These are phyloP conservation scores for Oryzias sinensis DNA, from an alignment of 2,797 vertebrate species.

Conservation along the genomic window DNA sequence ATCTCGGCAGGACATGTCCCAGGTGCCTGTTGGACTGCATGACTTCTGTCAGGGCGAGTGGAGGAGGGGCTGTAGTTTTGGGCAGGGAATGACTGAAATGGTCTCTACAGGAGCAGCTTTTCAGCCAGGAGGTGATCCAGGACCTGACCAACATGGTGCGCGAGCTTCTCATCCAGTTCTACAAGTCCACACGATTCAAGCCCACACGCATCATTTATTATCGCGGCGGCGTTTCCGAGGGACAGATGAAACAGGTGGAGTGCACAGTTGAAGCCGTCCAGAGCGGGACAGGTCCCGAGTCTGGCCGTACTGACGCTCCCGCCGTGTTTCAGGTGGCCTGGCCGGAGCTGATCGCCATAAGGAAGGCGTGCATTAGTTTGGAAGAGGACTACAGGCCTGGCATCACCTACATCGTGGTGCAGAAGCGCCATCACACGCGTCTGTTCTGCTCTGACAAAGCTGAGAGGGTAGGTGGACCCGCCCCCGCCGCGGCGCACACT, in stretches of 20 bases:
- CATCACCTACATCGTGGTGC: conserved; percentile 98
- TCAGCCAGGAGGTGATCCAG: conserved; percentile 97
- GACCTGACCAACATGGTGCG: conserved; percentile 98
- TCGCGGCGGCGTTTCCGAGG: conserved; percentile 95
- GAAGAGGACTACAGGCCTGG: conserved; percentile 98
- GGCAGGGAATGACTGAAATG: neutral
- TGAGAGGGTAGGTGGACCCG: conserved; percentile 84
- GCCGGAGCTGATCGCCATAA: conserved; percentile 97
- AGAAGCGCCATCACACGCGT: conserved; percentile 97
- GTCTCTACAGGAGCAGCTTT: conserved; percentile 86
- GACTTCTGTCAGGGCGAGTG: neutral
- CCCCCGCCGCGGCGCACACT: too few species aligned
- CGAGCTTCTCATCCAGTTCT: conserved; percentile 97
- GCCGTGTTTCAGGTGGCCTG: conserved; percentile 86
- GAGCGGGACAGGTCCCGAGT: neutral
- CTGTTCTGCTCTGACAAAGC: conserved; percentile 98
- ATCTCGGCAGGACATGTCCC: conserved; percentile 93
- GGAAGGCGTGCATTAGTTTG: conserved; percentile 97
- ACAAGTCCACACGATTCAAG: conserved; percentile 98
- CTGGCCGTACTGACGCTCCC: too few species aligned
- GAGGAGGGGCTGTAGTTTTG: neutral
- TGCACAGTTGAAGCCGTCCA: neutral
- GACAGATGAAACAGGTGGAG: conserved; percentile 97
- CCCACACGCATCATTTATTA: conserved; percentile 98
- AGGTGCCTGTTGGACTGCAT: conserved; percentile 33